phyloP scores from a whole-genome alignment of 1,140 invertebrate species.

The Streblospio benedicti region DNA sequence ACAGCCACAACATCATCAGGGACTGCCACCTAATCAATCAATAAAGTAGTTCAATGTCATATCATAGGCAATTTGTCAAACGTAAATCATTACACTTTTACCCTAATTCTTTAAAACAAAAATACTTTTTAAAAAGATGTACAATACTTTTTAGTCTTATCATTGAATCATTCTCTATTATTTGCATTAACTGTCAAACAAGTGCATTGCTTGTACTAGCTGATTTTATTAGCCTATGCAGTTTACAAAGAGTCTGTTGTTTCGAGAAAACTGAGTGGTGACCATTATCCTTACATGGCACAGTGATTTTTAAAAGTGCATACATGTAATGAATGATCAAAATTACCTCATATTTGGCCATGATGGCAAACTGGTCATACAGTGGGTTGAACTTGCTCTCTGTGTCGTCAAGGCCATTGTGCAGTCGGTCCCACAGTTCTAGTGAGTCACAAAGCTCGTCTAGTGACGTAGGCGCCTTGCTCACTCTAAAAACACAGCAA shows the following conservation, averaged over 20 bases:
- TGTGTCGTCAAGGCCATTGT: constrained; percentile 52
- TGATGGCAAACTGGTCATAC: constrained; percentile 60
- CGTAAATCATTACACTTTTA: no score
- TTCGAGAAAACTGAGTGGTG: background rate
- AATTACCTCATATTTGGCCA: constrained; percentile 62
- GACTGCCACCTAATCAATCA: no score
- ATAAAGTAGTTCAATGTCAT: no score
- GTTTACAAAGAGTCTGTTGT: no score
- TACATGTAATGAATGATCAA: background rate
- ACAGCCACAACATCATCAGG: constrained; percentile 49
- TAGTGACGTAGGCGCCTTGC: constrained; percentile 44
- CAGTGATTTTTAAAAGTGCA: background rate
- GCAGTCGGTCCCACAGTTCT: constrained; percentile 57
- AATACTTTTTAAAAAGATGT: no score
- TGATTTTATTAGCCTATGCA: no score
- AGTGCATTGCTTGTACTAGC: no score
- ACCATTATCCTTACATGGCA: constrained; percentile 5
- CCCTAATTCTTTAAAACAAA: no score
- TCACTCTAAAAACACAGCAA: constrained; percentile 29
- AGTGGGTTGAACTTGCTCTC: constrained; percentile 63
- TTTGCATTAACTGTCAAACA: no score
- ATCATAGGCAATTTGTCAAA: background rate
- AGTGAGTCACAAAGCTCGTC: constrained; percentile 48
- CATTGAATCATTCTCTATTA: no score
- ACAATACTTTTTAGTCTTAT: no score